Base-by-base conservation (phyloP, 64 coral and sea anemone species). In the Porites lutea region DNA sequence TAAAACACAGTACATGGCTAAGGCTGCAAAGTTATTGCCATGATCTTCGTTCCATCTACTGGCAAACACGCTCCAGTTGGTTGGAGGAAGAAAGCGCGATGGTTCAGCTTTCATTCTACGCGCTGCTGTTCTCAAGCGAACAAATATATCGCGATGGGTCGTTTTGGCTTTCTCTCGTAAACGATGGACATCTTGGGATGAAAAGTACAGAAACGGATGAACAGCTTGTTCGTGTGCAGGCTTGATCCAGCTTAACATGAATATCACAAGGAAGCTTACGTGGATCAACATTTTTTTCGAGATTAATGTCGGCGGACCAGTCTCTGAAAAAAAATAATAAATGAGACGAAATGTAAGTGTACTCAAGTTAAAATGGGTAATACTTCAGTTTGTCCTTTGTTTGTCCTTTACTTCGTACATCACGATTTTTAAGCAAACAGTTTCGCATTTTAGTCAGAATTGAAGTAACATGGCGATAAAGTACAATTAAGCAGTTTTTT, bases 11-110 rank as follows among this genome's bases (percentile, higher is more conserved):
- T 99, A 96, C 54, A 99, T 87, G 4, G 97, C 88, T 2, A 99
- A 66, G 12, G 84, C 78, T 19, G 52, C 63, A 11, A 98, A 79
- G 52, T 90, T 72, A 74, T 98, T 98, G 13, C 94, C 97, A 78
- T 92, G 88, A 6, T 74, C 59, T 77, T 98, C 97, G 52, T 98
- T 98, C 97, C 97, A 98, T 83, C 54, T 83, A 11, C 94, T 82
- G 0, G 87, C 66, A n/a, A 96, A 98, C 46, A 66, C 55, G 1
- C 46, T 62, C 91, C 91, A 96, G 3, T 88, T 79, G 7, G 45
- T 14, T 4, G 97, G 88, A 4, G 92, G 94, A 37, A 90, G 79
- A 63, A 76, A 90, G 2, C 3, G 18, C 7, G 55, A 64, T 12
- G 92, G 83, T 9, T 91, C 1, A 21, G 19, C n/a, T 15, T 94